Evolutionary conservation across 2,797 vertebrate genomes (phyloP).

Genomic region (Setipinna tenuifilis): DNA sequence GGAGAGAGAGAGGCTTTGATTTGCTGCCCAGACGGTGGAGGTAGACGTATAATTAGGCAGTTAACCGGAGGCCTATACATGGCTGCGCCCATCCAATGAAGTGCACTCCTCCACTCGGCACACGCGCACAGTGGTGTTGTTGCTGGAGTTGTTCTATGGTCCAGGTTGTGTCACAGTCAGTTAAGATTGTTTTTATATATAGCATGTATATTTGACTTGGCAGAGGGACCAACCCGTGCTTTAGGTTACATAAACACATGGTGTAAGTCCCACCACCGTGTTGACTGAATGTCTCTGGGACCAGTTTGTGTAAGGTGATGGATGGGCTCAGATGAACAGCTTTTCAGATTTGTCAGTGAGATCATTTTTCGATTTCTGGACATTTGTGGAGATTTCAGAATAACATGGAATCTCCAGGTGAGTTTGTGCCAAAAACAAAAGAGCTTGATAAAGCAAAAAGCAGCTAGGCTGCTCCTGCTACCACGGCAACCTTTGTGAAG

Average conservation of each 20-base stretch:
- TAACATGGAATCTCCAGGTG: background rate
- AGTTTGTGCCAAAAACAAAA: background rate
- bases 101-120: background rate
- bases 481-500: background rate
- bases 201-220: background rate
- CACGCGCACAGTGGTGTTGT: background rate
- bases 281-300: background rate
- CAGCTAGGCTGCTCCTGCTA: background rate
- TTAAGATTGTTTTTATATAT: background rate
- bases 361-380: background rate
- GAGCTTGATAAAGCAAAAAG: background rate
- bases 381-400: background rate
- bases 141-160: background rate
- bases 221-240: background rate
- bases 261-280: background rate
- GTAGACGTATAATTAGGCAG: slow-evolving; percentile 2
- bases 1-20: background rate
- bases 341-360: background rate
- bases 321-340: background rate
- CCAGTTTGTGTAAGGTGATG: background rate
- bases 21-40: background rate
- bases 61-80: background rate
- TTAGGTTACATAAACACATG: slow-evolving; percentile 15
- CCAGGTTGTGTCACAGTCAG: background rate
- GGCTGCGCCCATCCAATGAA: background rate